Conservation (phyloP, 2,113 vertebrate genomes). For the Arizona elegans region DNA sequence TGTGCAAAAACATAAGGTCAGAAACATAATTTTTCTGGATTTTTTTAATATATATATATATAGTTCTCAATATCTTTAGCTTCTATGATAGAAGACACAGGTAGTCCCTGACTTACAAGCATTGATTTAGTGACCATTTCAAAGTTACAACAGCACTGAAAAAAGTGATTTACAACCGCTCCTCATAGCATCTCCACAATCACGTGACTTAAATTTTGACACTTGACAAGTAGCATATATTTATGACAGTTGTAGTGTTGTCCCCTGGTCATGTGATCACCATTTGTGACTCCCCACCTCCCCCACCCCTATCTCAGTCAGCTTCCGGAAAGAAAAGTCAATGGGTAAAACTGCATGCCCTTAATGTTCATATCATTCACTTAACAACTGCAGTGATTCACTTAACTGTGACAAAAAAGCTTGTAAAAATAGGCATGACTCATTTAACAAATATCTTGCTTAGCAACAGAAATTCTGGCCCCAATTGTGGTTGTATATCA, state of each 20-base stretch:
- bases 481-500: neutral
- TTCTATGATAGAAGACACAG: neutral
- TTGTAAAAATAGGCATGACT: neutral
- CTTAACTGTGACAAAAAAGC: neutral
- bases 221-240: neutral
- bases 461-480: neutral
- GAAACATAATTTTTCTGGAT: conserved; percentile 24
- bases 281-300: too few relatives aligned
- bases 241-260: neutral
- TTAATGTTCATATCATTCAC: neutral
- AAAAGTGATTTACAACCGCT: neutral
- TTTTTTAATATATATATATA: neutral
- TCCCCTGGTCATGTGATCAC: neutral
- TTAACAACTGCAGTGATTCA: neutral
- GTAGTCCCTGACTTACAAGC: too few relatives aligned
- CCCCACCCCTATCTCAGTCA: neutral
- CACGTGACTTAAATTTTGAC: neutral
- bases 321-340: neutral
- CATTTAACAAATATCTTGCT: neutral
- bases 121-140: too few relatives aligned
- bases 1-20: neutral
- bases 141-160: neutral
- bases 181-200: neutral
- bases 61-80: neutral
- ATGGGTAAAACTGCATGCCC: neutral